These are phyloP conservation scores for Hydrochoerus hydrochaeris DNA, from an alignment of 2,113 vertebrate species.

Conservation along the genomic window DNA sequence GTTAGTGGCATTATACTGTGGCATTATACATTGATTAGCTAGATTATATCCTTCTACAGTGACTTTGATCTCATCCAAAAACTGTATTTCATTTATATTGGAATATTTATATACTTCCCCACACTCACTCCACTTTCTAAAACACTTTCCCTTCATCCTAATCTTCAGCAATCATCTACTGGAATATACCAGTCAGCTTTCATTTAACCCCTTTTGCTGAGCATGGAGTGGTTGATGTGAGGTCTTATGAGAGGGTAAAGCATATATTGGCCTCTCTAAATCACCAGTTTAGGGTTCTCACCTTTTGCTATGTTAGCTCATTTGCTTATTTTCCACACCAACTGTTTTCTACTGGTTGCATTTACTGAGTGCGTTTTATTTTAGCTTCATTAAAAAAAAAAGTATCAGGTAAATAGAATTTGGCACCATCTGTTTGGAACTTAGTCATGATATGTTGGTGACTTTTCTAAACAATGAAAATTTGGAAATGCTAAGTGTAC, in stretches of 20 bases:
- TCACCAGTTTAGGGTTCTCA: not conserved
- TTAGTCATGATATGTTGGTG: conserved; percentile 43
- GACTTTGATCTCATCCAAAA: not conserved
- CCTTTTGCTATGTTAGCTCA: conserved; percentile 13
- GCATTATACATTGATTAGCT: not conserved
- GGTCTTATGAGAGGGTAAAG: not conserved
- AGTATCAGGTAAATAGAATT: conserved; percentile 60
- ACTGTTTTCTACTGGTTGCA: conserved; percentile 43
- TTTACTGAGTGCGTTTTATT: conserved; percentile 47
- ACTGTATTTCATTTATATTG: not conserved
- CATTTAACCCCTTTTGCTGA: not conserved
- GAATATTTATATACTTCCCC: not conserved
- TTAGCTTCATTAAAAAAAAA: conserved; percentile 25
- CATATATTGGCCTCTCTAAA: not conserved
- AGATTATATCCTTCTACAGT: not conserved
- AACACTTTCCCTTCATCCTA: not conserved
- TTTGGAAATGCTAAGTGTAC: conserved; percentile 54
- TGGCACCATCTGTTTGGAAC: conserved; percentile 65
- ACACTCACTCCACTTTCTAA: not conserved
- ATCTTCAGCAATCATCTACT: not conserved
- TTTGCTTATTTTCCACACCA: not conserved
- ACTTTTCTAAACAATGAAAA: conserved; percentile 59
- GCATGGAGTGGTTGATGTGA: not conserved
- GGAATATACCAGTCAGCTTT: not conserved
- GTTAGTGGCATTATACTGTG: too few relatives aligned